phyloP scores from a whole-genome alignment of 30 jellyfish, hydroid and myxozoan species.

The Aurelia sp. region DNA sequence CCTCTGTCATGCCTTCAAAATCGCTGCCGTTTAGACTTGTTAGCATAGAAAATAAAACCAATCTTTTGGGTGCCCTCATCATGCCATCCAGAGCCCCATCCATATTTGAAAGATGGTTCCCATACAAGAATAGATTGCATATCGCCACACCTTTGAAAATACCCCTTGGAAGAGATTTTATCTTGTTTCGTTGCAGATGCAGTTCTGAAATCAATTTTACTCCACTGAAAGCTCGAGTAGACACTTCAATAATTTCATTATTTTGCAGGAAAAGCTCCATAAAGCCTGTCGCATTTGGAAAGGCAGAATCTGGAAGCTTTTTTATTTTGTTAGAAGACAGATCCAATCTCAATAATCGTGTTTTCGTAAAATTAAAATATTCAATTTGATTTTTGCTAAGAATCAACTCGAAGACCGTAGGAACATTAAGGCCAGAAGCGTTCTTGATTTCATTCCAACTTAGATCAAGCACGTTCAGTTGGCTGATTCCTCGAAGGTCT shows the following conservation, averaged over 20 bases:
- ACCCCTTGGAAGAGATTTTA: conserved; percentile 15
- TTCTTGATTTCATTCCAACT: conserved; percentile 8
- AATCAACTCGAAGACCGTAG: background rate
- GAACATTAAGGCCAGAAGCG: background rate
- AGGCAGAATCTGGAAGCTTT: conserved; percentile 20
- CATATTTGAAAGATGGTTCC: conserved; percentile 19
- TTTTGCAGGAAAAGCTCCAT: conserved; percentile 24
- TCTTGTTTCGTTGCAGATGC: conserved; percentile 18
- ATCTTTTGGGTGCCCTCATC: conserved; percentile 16
- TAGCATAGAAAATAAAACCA: conserved; percentile 25
- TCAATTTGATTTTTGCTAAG: conserved; percentile 22
- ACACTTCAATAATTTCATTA: conserved; percentile 18
- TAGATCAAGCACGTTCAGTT: conserved; percentile 6
- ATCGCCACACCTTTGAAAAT: conserved; percentile 28
- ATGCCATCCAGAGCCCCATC: conserved; percentile 38
- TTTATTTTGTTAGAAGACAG: conserved; percentile 30
- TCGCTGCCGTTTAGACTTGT: background rate
- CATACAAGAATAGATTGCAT: conserved; percentile 14
- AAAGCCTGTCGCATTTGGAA: background rate
- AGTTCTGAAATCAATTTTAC: conserved; percentile 5
- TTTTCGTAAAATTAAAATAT: background rate
- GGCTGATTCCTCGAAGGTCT: conserved; percentile 8
- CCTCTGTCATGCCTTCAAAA: conserved; percentile 1
- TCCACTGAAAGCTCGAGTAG: conserved; percentile 58
- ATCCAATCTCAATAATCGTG: conserved; percentile 3